Evolutionary conservation across 2,113 vertebrate genomes (phyloP), one percentile per base, ranked within the genome.

Genomic region (Gasterosteus nipponicus): DNA sequence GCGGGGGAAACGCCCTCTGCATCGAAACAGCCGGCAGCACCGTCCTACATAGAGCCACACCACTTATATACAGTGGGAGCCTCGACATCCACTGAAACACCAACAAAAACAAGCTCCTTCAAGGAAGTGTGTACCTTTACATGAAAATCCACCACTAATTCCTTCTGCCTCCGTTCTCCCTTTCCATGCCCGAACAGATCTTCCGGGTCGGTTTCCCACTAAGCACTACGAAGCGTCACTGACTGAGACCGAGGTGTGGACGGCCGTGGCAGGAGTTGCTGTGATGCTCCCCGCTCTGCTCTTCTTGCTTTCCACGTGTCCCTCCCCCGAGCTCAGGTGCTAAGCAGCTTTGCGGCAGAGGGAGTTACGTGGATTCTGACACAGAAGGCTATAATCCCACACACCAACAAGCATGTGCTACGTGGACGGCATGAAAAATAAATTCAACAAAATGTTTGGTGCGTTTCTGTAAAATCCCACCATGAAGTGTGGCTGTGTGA

Each of bases 401-500:
- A 64, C 39, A 64, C 46, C 46, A 59, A n/a, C 26, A 42, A 31
- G n/a, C 10, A 7, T 51, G 46, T 57, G 8, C 31, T 4, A 39
- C 35, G 4, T 49, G 22, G 7, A 44, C 75, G 44, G 8, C 60
- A 18, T 4, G 5, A 19, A 19, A 53, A 10, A 53, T 10, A 3
- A 53, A 49, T 22, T n/a, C 5, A 22, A n/a, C 41, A 16, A 5
- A 7, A 22, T 7, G 1, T 31, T 1, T 19, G 11, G 19, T 70
- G 58, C 18, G 38, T 46, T 14, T 33, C 0, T 2, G 22, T 29
- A 7, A 53, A 10, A 66, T 80, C 94, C 91, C 89, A 98, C 97
- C 97, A 98, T 98, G 93, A 98, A 98, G 95, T 98, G 97, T 89
- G 97, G 97, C 94, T 98, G 97, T 89, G 97, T 98, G 93, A 98